Base-by-base conservation (phyloP, 2,888 invertebrate genomes). In the Melanotus villosus region DNA sequence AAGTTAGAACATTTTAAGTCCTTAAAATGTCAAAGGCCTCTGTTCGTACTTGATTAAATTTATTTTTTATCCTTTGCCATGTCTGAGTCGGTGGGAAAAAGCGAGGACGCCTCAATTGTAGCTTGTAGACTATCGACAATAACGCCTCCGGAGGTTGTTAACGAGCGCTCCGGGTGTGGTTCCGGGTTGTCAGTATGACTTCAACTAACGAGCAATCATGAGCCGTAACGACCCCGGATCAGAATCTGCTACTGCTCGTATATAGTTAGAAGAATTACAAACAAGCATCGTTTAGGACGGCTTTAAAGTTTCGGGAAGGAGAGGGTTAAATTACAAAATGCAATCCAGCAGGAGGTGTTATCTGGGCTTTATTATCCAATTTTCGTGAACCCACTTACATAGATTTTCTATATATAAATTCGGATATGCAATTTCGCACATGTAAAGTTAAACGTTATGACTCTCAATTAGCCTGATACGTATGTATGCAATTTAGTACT, bases 141-240 rank as follows among this genome's bases (percentile, higher is more conserved):
- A 68, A 58, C 59, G 64, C 50, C 54, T 59, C 57, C 58, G 68
- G 68, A 64, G 64, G 68, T 68, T 68, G 68, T 68, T 68, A 68
- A 68, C 68, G 68, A 68, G 52, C 59, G 58, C 43, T 68, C 47
- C 58, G 68, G 58, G 58, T 59, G 64, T 64, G 64, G 64, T 64
- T 68, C 64, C 68, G 64, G 59, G 52, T 63, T 68, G 60, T 67
- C 67, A 67, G 60, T 67, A 62, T 23, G 68, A 68, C 57, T 63
- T 57, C 54, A 41, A 16, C 68, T 68, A 68, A 68, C 63, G 68
- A 68, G 63, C 68, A 68, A 58, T 68, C 62, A 59, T 63, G 36
- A 65, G 50, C 21, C 50, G 59, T 57, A 47, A 57, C 65, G 36
- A 47, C 21, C 26, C 32, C 6, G 52, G 54, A 63, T 43, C 43